Base-by-base conservation (phyloP, 1,140 invertebrate species). In the Hylyphantes graminicola region DNA sequence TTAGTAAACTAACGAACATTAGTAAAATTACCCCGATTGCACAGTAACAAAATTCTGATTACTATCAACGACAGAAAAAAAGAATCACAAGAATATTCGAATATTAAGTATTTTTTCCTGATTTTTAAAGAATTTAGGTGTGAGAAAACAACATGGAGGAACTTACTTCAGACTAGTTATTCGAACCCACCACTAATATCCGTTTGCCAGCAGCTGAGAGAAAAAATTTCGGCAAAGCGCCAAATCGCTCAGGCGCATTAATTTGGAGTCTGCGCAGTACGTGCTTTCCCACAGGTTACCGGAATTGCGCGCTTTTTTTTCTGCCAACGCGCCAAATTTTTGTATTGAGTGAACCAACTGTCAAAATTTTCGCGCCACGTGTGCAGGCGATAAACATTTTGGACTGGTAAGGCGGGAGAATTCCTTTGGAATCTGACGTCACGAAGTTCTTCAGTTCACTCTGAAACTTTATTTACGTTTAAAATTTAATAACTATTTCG, bases 211-310 rank as follows among this genome's bases (percentile, higher is more conserved):
- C 76, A 65, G 76, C 65, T 17, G 51, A 55, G 50, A n/a, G 10
- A 19, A 19, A 13, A 70, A 68, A 35, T n/a, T 35, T 50, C 4
- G 15, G 63, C 76, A 78, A 65, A 61, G 63, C 76, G 76, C 76
- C 76, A 78, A 78, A 78, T 53, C 51, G 17, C 10, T n/a, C 61
- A 54, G 19, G 76, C 63, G 76, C 61, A 65, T 13, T 54, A 78
- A 55, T 51, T 65, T 53, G 9, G 63, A 67, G 76, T 13, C 13
- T 78, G 76, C 76, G 51, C 35, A 78, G 63, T 50, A 65, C 48
- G 48, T 54, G 59, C 35, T 65, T 51, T 15, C 19, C 54, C 7
- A n/a, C 55, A 55, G 61, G 63, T 78, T 78, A 19, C 35, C 53
- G 12, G 21, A 57, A 7, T 48, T 51, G 51, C 19, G 21, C 50